Evolutionary conservation across 2,888 invertebrate species (phyloP), one percentile per base, ranked within the genome.

Genomic region (Pseudococcus jackbeardsleyi): DNA sequence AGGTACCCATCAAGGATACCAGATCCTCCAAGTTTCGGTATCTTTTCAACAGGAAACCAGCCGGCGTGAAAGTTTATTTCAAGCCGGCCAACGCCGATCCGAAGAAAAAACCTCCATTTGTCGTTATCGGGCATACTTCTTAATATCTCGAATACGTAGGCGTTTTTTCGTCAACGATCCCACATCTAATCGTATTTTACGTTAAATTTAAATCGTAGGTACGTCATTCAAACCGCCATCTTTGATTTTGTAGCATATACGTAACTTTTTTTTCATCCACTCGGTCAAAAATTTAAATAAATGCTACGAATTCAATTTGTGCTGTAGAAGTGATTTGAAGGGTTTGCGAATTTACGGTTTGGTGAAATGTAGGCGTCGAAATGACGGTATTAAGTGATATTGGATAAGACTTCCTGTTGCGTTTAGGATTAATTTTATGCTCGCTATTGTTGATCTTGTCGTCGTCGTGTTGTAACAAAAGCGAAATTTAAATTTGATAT

Each of bases 91-190:
- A 87, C 11, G 79, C 46, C n/a, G 87, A 87, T 33, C 77, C 46
- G 50, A 87, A 87, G n/a, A 87, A 79, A 39, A 86, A 64, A 42
- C 87, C 87, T 11, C 87, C 87, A 15, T 87, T 87, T 39, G 87
- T 87, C 7, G 87, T 87, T 1, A 12, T 54, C 82, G 86, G 46
- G 19, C 42, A 86, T 86, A 33, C 26, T 33, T 86, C 26, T 33
- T 86, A 33, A 72, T 19, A 72, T 33, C 26, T 6, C 9, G 9
- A 72, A 33, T 72, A 72, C 22, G 22, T 64, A 22, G 9, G 5
- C 11, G 46, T 46, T 46, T 46, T 46, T 33, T 33, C 26, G 26
- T 33, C 26, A 33, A 33, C 3, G 26, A 33, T 33, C 26, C 26
- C 26, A 33, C 1, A 33, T 33, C 26, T 33, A 33, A 33, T 3